Evolutionary conservation across 2,888 invertebrate species (phyloP).

Genomic region (Deilephila elpenor): DNA sequence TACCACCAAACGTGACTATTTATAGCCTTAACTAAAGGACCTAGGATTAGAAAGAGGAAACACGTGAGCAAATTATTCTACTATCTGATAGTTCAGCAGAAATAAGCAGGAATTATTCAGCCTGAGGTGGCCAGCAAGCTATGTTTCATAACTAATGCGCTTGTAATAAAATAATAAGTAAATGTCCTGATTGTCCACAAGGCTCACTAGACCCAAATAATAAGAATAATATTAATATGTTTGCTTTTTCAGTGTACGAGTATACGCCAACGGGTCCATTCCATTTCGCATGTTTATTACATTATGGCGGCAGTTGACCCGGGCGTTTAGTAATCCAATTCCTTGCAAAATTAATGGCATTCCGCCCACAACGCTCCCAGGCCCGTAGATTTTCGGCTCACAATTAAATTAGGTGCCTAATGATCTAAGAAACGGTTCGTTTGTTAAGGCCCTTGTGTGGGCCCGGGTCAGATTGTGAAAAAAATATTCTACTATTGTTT

Average conservation of each 20-base stretch:
- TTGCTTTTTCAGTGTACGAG: background rate
- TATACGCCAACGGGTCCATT: background rate
- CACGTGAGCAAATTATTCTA: too few relatives aligned
- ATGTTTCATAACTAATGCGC: too few relatives aligned
- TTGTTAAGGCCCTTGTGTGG: conserved; percentile 43
- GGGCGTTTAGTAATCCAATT: conserved; percentile 64
- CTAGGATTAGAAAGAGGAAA: too few relatives aligned
- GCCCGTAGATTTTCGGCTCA: conserved; percentile 51
- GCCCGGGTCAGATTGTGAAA: conserved; percentile 3
- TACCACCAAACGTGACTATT: too few relatives aligned
- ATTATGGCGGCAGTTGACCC: conserved; percentile 53
- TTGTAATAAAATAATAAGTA: background rate
- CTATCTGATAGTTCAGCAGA: too few relatives aligned
- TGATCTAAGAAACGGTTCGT: conserved; percentile 57
- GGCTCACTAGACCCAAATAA: background rate
- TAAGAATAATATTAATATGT: conserved; percentile 11
- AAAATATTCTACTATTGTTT: conserved; percentile 23
- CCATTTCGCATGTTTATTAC: conserved; percentile 48
- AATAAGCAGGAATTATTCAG: too few relatives aligned
- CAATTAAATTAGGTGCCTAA: conserved; percentile 71
- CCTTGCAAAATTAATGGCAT: conserved; percentile 69
- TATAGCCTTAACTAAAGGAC: too few relatives aligned
- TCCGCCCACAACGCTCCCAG: conserved; percentile 52
- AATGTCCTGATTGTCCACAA: background rate
- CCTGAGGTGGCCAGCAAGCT: too few relatives aligned